phyloP scores from a whole-genome alignment of 2,113 vertebrate species.

The Odocoileus hemionus region DNA sequence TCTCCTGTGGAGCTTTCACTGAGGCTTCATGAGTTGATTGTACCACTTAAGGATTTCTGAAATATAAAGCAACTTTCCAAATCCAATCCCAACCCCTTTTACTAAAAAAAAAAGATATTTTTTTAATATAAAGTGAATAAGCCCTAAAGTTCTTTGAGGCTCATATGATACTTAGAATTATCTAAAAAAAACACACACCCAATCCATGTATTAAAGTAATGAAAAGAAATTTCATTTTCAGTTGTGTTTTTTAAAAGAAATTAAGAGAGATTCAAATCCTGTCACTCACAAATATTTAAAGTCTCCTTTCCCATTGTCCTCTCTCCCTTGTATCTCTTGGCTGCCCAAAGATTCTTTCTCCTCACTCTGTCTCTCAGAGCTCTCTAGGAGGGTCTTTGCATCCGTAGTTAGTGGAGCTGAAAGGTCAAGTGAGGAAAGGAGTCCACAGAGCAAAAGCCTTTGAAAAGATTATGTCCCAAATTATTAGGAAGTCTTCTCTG shows the following conservation, averaged over 20 bases:
- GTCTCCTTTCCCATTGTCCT: background rate
- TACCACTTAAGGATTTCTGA: background rate
- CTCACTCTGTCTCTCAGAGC: background rate
- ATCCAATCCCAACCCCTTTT: background rate
- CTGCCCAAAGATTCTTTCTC: background rate
- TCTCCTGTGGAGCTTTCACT: background rate
- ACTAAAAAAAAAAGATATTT: background rate
- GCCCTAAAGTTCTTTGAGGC: background rate
- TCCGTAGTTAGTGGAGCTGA: background rate
- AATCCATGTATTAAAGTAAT: background rate
- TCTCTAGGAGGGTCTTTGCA: background rate
- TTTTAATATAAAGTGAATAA: background rate
- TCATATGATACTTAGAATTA: background rate
- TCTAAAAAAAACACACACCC: background rate
- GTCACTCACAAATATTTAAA: background rate
- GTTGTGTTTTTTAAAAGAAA: background rate
- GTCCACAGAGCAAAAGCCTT: background rate
- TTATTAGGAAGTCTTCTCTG: background rate
- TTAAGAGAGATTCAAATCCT: background rate
- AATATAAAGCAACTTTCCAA: background rate
- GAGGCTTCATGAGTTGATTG: background rate
- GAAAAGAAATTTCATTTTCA: background rate
- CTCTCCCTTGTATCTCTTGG: background rate
- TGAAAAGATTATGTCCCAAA: background rate
- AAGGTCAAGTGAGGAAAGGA: background rate